Evolutionary conservation across 2,797 vertebrate genomes (phyloP).

Genomic region (Falco naumanni): DNA sequence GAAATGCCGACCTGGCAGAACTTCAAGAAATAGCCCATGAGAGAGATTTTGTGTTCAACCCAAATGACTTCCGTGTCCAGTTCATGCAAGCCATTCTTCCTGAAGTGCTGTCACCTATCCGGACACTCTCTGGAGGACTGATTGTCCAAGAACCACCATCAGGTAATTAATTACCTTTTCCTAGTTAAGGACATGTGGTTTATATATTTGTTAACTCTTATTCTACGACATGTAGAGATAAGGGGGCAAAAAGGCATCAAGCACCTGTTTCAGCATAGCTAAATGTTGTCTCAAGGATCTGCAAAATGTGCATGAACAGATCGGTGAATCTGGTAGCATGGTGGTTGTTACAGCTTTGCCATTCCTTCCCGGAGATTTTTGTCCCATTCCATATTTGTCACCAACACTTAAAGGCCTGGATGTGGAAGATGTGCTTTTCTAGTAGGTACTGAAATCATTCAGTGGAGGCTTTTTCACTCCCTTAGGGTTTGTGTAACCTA

Average conservation of each 20-base stretch:
- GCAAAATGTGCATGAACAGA: not conserved
- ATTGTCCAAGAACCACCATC: slow-evolving; percentile 75
- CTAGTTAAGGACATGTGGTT: not conserved
- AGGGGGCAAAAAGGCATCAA: not conserved
- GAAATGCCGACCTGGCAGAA: slow-evolving; percentile 76
- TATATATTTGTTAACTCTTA: not conserved
- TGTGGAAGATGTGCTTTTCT: not conserved
- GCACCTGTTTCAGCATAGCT: not conserved
- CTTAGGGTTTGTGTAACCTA: not conserved
- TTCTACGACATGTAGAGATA: not conserved
- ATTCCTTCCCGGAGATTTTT: not conserved
- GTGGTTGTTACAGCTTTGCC: not conserved
- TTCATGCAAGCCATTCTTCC: slow-evolving; percentile 72
- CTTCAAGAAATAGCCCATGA: slow-evolving; percentile 85
- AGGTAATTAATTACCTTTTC: slow-evolving; percentile 73
- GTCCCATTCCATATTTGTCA: not conserved
- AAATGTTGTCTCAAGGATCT: not conserved
- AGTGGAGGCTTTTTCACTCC: not conserved
- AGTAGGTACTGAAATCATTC: not conserved
- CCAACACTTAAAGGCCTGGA: not conserved
- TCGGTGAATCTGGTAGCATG: fast-evolving
- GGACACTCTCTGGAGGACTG: slow-evolving; percentile 83
- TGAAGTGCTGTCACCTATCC: slow-evolving; percentile 78
- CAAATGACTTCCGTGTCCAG: slow-evolving; percentile 63
- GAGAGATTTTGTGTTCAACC: slow-evolving; percentile 76